phyloP scores from a whole-genome alignment of 1,140 invertebrate genomes.

The Aphelenchoides avenae region DNA sequence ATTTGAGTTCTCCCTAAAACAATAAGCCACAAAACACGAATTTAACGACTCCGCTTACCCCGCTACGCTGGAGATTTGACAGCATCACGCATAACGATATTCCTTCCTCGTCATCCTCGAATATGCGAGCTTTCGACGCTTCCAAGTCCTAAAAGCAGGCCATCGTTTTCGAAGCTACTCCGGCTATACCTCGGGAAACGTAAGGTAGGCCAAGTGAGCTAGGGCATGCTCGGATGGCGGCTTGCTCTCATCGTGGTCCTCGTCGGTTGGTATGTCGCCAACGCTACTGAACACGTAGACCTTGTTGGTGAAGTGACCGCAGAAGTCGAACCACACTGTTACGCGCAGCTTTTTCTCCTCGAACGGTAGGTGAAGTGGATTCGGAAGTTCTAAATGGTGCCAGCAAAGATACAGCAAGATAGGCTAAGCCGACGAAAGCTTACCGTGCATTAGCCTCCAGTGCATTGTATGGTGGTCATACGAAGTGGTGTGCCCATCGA shows the following conservation, averaged over 20 bases:
- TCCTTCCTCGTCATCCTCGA: conserved; percentile 51
- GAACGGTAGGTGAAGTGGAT: conserved; percentile 49
- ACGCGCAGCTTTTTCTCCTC: conserved; percentile 43
- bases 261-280: conserved; percentile 34
- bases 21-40: conserved; percentile 14
- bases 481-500: conserved; percentile 49
- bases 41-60: conserved; percentile 7
- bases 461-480: conserved; percentile 57
- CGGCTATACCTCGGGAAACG: conserved; percentile 36
- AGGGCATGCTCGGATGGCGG: conserved; percentile 41
- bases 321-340: conserved; percentile 58
- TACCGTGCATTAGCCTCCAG: conserved; percentile 57
- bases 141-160: conserved; percentile 28
- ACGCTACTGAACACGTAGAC: conserved; percentile 49
- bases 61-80: conserved; percentile 47
- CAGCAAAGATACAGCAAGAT: background rate
- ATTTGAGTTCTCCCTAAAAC: conserved; percentile 46
- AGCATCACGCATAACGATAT: conserved; percentile 50
- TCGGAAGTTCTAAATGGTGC: conserved; percentile 49
- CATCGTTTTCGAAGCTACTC: background rate
- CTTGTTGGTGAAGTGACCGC: conserved; percentile 59
- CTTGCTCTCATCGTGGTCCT: conserved; percentile 27
- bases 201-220: conserved; percentile 46
- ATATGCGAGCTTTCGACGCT: conserved; percentile 36
- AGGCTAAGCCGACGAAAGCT: too few relatives aligned